phyloP scores from a whole-genome alignment of 2,797 vertebrate genomes.

The Echeneis naucrates region DNA sequence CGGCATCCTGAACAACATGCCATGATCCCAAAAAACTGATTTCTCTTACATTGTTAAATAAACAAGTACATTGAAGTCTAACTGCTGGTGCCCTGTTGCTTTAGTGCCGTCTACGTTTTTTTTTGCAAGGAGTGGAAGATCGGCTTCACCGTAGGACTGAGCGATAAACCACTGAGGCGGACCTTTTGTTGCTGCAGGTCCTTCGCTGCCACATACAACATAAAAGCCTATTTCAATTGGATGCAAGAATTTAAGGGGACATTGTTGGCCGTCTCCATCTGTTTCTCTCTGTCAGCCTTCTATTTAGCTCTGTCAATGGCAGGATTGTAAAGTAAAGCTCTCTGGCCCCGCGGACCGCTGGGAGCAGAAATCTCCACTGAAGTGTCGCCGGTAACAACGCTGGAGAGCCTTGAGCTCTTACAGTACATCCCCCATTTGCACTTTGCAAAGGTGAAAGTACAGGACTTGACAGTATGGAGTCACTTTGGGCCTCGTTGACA shows the following conservation, averaged over 20 bases:
- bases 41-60: background rate
- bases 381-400: constrained; percentile 79
- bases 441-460: constrained; percentile 69
- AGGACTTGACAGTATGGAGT: constrained; percentile 73
- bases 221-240: constrained; percentile 52
- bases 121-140: background rate
- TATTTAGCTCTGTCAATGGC: constrained; percentile 50
- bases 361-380: constrained; percentile 55
- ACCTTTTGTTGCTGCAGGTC: constrained; percentile 19
- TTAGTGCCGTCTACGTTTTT: background rate
- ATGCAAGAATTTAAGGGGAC: constrained; percentile 53
- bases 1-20: background rate
- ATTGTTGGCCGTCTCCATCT: constrained; percentile 47
- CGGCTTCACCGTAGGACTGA: background rate
- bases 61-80: background rate
- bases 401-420: constrained; percentile 67
- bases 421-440: constrained; percentile 73
- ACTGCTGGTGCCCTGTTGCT: background rate
- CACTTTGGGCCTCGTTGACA: constrained; percentile 54
- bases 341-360: constrained; percentile 52
- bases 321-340: constrained; percentile 54
- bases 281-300: no score
- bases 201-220: constrained; percentile 34
- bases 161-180: constrained; percentile 21
- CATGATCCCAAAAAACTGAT: background rate